Conservation (phyloP, 2,797 vertebrate genomes). For the Cynodonichthys magdalenae region DNA sequence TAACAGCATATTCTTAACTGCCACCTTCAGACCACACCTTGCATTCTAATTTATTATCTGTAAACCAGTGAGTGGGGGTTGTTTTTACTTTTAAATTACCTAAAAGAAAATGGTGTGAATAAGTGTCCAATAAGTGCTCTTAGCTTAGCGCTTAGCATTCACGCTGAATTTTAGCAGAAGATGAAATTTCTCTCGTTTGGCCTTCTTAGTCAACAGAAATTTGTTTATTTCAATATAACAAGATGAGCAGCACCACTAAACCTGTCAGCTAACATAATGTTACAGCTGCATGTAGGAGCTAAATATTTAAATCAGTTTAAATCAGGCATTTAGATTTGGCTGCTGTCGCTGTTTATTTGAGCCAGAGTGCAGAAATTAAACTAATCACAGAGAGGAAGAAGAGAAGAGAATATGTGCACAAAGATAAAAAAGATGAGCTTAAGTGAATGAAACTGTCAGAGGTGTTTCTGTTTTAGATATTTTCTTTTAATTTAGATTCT, state of each 20-base stretch:
- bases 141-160: too few species aligned
- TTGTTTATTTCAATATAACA: not conserved
- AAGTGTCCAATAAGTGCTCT: too few species aligned
- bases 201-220: not conserved
- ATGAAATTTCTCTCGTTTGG: too few species aligned
- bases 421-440: not conserved
- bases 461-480: not conserved
- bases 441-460: not conserved
- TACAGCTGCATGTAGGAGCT: not conserved
- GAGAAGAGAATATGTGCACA: not conserved
- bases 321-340: not conserved
- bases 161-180: too few species aligned
- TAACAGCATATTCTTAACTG: not conserved
- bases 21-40: not conserved
- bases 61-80: not conserved
- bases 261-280: too few species aligned
- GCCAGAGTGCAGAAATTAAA: not conserved
- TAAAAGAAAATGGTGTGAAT: too few species aligned
- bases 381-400: not conserved
- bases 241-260: not conserved
- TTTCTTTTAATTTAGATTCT: not conserved
- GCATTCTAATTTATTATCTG: not conserved
- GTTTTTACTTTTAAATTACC: too few species aligned
- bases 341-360: not conserved
- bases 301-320: not conserved